Base-by-base conservation (phyloP, 2,113 vertebrate genomes). In the Plotosus lineatus region DNA sequence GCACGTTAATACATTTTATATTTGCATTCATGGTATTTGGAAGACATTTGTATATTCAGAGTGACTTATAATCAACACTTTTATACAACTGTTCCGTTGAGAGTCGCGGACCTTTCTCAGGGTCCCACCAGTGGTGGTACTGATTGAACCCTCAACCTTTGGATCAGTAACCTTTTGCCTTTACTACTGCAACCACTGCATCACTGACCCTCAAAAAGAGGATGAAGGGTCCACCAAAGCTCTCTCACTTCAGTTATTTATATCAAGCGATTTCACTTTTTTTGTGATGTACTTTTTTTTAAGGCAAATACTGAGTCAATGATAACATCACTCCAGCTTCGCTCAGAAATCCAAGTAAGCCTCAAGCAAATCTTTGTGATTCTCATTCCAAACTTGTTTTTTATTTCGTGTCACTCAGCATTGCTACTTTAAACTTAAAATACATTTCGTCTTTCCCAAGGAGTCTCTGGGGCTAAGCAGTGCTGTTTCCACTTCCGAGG, bases 311-410 rank as follows among this genome's bases (percentile, higher is more conserved):
- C 92, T 77, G 96, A 97, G 86, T 91, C 94, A 90, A 90, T 85
- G 85, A 86, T 94, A 86, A 91, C 95, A 81, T 97, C 96, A 78
- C 89, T 95, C 88, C 95, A 97, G 92, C 94, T 98, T 88, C 94
- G 93, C 88, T 95, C 95, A 71, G 94, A 98, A 90, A 94, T 96
- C 88, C 96, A 98, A 95, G 97, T 98, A 91, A 94, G 92, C 77
- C 79, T 84, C 80, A n/a, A 40, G 46, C 5, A 63, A 38, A 21
- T 81, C 1, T 38, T 66, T 42, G 6, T 7, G 3, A 33, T 75
- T 66, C 6, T 26, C 12, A 50, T 51, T 38, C 26, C 77, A 85
- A 78, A n/a, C 28, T 76, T 9, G 48, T 36, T 60, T 19, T 23
- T 12, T 19, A 71, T 36, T 72, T 48, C 11, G 21, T 21, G 5